These are phyloP conservation scores for Margaritifera margaritifera DNA, from an alignment of 2,888 invertebrate genomes.

Conservation along the genomic window DNA sequence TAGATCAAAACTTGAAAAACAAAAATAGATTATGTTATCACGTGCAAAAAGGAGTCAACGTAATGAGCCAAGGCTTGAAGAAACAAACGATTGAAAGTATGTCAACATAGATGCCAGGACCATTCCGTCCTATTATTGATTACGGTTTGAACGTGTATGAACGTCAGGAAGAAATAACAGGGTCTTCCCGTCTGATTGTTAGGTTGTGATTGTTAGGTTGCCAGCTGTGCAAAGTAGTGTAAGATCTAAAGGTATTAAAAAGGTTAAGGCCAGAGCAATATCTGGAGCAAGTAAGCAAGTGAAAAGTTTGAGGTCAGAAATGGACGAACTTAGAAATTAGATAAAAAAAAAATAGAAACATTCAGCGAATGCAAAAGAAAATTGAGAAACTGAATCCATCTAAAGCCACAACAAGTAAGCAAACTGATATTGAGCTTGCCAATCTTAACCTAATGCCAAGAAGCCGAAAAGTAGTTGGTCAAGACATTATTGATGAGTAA, in stretches of 20 bases:
- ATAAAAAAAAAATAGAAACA: slow-evolving; percentile 6
- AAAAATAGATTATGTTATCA: slow-evolving; percentile 2
- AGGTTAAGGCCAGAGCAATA: no score
- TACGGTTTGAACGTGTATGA: not conserved
- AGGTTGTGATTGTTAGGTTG: no score
- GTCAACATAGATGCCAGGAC: not conserved
- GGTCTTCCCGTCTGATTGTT: no score
- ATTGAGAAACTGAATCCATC: not conserved
- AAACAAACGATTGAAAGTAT: not conserved
- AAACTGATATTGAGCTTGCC: slow-evolving; percentile 7
- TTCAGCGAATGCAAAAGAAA: slow-evolving; percentile 9
- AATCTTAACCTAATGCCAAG: not conserved
- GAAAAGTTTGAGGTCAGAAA: slow-evolving; percentile 1
- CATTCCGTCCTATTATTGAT: not conserved
- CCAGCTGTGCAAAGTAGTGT: no score
- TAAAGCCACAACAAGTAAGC: slow-evolving; percentile 1
- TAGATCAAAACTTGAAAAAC: slow-evolving; percentile 12
- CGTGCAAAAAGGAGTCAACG: not conserved
- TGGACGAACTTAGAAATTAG: slow-evolving; percentile 4
- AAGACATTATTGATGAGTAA: slow-evolving; percentile 9
- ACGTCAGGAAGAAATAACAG: no score
- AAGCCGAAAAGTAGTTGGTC: slow-evolving; percentile 3
- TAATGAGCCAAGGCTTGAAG: not conserved
- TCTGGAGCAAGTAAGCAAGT: not conserved
- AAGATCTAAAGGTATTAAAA: no score